A percentile compares a stretch with the other conserved stretches of the same genome.
phyloP scores from a whole-genome alignment of 2,797 vertebrate species.

The Poecilia picta region DNA sequence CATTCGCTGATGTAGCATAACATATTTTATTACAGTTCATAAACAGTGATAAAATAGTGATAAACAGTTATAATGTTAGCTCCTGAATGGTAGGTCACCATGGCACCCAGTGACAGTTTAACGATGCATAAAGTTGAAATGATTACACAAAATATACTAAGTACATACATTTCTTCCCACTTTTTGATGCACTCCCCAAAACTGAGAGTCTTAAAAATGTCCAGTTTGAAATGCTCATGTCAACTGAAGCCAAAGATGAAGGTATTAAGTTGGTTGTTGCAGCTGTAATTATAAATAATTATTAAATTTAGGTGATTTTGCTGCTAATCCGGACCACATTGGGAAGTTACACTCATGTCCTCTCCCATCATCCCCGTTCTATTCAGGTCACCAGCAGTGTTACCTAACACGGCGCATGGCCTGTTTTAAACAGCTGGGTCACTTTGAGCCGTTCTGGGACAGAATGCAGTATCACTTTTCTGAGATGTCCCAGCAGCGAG shows the following conservation, averaged over 20 bases:
- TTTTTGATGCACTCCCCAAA: background rate
- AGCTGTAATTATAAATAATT: background rate
- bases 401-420: slow-evolving; percentile 65
- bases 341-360: slow-evolving; percentile 12
- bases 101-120: too few species aligned
- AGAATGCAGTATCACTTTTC: slow-evolving; percentile 63
- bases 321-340: slow-evolving; percentile 16
- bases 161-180: background rate
- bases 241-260: background rate
- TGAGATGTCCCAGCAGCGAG: slow-evolving; percentile 41
- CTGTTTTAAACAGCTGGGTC: slow-evolving; percentile 77
- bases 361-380: slow-evolving; percentile 44
- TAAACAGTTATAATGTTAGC: background rate
- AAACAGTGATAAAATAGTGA: too few species aligned
- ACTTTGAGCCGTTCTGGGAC: slow-evolving; percentile 68
- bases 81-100: too few species aligned
- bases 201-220: background rate
- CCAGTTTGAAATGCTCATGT: background rate
- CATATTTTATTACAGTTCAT: too few species aligned
- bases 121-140: background rate
- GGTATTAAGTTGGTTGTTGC: background rate
- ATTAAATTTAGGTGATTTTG: background rate
- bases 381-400: slow-evolving; percentile 71
- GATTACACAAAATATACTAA: background rate
- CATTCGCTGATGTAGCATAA: too few species aligned